Conservation (phyloP, 2,797 vertebrate genomes). For the Lepidocolaptes lacrymiger region DNA sequence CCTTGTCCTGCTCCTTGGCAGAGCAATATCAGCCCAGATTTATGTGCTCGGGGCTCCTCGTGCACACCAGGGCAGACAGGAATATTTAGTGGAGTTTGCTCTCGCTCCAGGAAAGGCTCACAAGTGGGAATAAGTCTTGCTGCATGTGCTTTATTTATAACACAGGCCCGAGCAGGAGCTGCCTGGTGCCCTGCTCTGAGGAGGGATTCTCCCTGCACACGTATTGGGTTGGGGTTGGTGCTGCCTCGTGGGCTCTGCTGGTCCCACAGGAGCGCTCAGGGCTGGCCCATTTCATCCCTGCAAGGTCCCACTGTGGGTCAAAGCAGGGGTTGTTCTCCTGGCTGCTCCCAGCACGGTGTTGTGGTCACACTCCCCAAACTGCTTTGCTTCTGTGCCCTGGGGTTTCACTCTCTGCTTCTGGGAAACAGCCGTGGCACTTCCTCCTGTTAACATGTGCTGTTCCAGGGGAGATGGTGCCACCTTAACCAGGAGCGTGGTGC, state of each 20-base stretch:
- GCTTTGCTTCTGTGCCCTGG: not conserved
- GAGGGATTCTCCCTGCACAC: accelerated
- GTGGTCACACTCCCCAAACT: not conserved
- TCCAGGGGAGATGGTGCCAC: not conserved
- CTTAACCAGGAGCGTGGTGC: not conserved
- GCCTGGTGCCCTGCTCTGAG: not conserved
- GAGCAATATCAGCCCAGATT: not conserved
- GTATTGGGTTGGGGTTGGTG: not conserved
- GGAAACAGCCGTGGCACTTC: not conserved
- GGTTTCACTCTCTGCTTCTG: not conserved
- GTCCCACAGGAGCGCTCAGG: accelerated
- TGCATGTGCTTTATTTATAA: not conserved
- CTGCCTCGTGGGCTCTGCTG: not conserved
- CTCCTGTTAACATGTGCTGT: not conserved
- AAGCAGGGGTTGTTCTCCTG: not conserved
- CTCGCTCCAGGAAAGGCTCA: slow-evolving; percentile 40
- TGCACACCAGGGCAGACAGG: slow-evolving; percentile 11
- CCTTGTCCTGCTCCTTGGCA: not conserved
- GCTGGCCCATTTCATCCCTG: accelerated
- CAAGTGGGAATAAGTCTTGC: slow-evolving; percentile 50
- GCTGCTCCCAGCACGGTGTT: not conserved
- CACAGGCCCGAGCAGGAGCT: not conserved
- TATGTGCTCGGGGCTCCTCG: not conserved
- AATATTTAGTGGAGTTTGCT: slow-evolving; percentile 56
- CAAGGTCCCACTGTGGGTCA: not conserved